Evolutionary conservation across 2,797 vertebrate species (phyloP).

Genomic region (Ateles fusciceps): DNA sequence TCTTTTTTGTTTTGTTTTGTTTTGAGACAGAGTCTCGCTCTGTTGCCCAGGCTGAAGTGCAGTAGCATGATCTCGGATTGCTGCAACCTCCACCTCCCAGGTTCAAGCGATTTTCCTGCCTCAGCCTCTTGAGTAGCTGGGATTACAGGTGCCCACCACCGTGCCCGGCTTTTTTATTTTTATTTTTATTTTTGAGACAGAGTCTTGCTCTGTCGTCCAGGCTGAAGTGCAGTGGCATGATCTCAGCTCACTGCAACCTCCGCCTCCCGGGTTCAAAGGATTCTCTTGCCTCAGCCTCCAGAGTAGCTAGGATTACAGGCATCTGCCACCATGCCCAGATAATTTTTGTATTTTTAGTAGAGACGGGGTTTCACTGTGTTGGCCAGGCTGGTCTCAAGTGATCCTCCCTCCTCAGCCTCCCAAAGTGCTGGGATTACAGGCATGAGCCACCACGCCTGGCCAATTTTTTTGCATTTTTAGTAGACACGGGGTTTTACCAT

Average conservation of each 20-base stretch:
- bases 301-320: not conserved
- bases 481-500: too few species aligned
- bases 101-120: not conserved
- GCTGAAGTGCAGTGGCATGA: not conserved
- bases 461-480: too few species aligned
- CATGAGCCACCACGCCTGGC: not conserved
- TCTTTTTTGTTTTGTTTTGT: not conserved
- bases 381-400: not conserved
- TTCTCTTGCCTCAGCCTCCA: not conserved
- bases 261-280: not conserved
- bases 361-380: not conserved
- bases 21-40: not conserved
- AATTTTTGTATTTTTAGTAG: not conserved
- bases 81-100: not conserved
- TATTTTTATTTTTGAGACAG: not conserved
- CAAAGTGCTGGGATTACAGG: not conserved
- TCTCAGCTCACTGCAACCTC: not conserved
- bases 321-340: rapidly evolving
- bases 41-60: not conserved
- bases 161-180: not conserved
- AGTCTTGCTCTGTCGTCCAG: not conserved
- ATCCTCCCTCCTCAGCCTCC: not conserved
- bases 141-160: not conserved
- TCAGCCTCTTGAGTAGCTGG: not conserved
- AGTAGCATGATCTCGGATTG: not conserved